A percentile compares a stretch with the other conserved stretches of the same genome.
These are phyloP conservation scores for Chondrosia reniformis DNA, from an alignment of 37 sponge, comb jelly and placozoan genomes.

Conservation along the genomic window DNA sequence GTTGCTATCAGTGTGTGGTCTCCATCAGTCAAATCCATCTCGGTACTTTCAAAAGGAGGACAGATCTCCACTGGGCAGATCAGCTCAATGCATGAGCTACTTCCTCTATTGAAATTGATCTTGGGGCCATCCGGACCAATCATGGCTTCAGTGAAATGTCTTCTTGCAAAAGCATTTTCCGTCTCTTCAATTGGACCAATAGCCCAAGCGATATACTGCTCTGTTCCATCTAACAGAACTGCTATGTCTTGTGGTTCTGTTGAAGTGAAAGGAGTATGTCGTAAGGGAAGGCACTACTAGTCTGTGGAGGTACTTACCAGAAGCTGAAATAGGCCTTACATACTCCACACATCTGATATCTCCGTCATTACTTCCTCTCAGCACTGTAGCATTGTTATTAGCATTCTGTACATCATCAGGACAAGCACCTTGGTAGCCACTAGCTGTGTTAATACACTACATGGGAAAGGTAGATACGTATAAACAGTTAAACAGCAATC, in stretches of 20 bases:
- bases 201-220: slow-evolving; percentile 59
- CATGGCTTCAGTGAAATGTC: background rate
- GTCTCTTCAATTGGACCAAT: slow-evolving; percentile 23
- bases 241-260: background rate
- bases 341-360: slow-evolving; percentile 19
- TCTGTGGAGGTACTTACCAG: background rate
- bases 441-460: background rate
- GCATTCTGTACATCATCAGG: slow-evolving; percentile 5
- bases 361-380: background rate
- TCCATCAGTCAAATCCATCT: background rate
- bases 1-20: slow-evolving; percentile 20
- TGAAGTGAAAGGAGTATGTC: background rate
- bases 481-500: too few relatives aligned
- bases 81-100: background rate
- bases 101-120: background rate
- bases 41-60: background rate
- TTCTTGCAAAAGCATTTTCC: background rate
- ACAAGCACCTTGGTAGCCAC: background rate
- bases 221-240: background rate
- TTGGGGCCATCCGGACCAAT: background rate
- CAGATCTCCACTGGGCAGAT: background rate
- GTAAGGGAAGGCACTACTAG: background rate
- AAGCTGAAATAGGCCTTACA: slow-evolving; percentile 3
- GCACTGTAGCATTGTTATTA: background rate
- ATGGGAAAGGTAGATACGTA: background rate